Base-by-base conservation (phyloP, 92 coral and sea anemone genomes). In the Plumapathes pennacea region DNA sequence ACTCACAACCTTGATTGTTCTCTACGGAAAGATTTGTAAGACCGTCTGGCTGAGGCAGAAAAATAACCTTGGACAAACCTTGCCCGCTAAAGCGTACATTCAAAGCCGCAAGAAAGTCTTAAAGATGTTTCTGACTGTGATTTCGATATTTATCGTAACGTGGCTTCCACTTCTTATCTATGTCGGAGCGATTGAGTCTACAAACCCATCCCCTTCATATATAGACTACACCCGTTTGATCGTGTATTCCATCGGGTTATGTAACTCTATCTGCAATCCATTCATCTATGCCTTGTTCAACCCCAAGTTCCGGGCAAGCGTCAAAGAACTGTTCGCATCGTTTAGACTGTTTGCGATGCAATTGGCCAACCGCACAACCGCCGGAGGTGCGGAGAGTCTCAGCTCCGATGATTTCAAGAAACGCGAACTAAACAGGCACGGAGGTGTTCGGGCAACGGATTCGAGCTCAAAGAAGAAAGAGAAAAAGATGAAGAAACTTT, bases 111-210 rank as follows among this genome's bases (percentile, higher is more conserved):
- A 82, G 59, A 87, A 87, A 62, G 96, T 87, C 9, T 39, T 87
- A 32, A 87, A 87, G 47, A 87, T 87, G 96, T 82, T 87, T 30
- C 44, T 87, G 0, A 87, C 96, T 2, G 96, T 87, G 15, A 82
- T 87, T 19, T 38, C 83, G n/a, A 79, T 87, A 10, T 87, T 87
- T 39, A 54, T 82, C 26, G 36, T 72, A 10, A 87, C 96, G 13
- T 87, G 96, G 96, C 37, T 87, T 13, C 96, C 96, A 0, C 46
- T 82, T 46, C 51, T 87, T 27, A 45, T 87, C 12, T 87, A 87
- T 46, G 69, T 87, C 21, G 84, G 90, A 12, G 73, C 75, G 41
- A 58, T 87, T 15, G 90, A 87, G 43, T 53, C 63, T 46, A 46
- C 65, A 1, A 59, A 77, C 34, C 59, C 46, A 2, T 18, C 78